These are phyloP conservation scores for Acipenser oxyrinchus DNA, from an alignment of 2,797 vertebrate species.

Conservation along the genomic window DNA sequence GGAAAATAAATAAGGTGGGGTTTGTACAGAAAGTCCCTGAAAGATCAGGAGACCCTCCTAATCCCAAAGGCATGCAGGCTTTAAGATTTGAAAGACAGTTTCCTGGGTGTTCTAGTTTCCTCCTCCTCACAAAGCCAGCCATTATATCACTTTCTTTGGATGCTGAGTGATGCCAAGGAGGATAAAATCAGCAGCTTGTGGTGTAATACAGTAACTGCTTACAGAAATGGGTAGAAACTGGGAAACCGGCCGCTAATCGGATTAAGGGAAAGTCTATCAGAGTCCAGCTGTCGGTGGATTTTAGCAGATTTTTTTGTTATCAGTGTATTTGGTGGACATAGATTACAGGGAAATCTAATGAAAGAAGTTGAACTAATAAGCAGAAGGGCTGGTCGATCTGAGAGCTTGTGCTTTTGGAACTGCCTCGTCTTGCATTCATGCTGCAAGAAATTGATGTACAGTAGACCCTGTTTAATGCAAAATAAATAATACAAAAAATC, in stretches of 20 bases:
- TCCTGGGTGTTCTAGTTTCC: slow-evolving; percentile 35
- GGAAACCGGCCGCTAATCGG: slow-evolving; percentile 45
- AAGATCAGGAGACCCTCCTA: neutral
- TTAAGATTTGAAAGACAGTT: slow-evolving; percentile 26
- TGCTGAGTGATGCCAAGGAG: slow-evolving; percentile 40
- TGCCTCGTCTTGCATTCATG: neutral
- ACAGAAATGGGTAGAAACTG: slow-evolving; percentile 36
- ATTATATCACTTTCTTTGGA: slow-evolving; percentile 37
- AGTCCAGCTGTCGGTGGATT: slow-evolving; percentile 45
- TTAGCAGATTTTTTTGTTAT: slow-evolving; percentile 42
- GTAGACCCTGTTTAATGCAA: neutral
- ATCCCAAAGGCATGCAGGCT: slow-evolving; percentile 18
- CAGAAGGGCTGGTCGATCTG: slow-evolving; percentile 24
- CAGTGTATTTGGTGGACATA: slow-evolving; percentile 35
- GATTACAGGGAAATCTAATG: slow-evolving; percentile 44
- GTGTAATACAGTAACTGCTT: slow-evolving; percentile 42
- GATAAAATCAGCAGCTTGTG: slow-evolving; percentile 48
- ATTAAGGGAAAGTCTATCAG: slow-evolving; percentile 52
- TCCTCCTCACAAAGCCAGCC: slow-evolving; percentile 31
- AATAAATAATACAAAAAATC: neutral
- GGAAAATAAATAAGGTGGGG: neutral
- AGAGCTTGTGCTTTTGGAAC: slow-evolving; percentile 5
- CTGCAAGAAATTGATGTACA: slow-evolving; percentile 7
- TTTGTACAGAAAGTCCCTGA: slow-evolving; percentile 5
- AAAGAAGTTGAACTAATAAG: slow-evolving; percentile 49